Conservation (phyloP, 1,140 invertebrate species). For the Monomorium pharaonis region DNA sequence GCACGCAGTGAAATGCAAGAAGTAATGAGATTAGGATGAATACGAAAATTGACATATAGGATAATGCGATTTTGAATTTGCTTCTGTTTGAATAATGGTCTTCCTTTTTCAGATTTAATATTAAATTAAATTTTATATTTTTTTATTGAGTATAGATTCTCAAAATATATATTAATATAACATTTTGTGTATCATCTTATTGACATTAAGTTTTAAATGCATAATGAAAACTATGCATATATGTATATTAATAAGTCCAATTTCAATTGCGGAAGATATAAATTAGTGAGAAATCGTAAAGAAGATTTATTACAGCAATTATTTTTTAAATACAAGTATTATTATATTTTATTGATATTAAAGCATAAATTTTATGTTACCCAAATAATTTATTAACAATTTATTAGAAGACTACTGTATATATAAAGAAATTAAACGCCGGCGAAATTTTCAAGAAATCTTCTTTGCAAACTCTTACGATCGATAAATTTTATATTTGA, state of each 20-base stretch:
- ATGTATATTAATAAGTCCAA: background rate
- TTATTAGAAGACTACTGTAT: background rate
- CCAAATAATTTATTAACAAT: background rate
- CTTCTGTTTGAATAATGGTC: background rate
- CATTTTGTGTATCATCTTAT: background rate
- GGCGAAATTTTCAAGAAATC: background rate
- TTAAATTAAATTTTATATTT: too few relatives aligned
- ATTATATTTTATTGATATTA: background rate
- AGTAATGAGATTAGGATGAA: background rate
- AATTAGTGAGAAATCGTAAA: background rate
- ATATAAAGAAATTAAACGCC: background rate
- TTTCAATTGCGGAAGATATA: background rate
- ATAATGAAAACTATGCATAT: background rate
- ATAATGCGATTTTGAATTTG: background rate
- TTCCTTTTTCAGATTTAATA: background rate
- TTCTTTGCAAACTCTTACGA: background rate
- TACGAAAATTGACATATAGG: background rate
- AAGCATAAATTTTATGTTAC: background rate
- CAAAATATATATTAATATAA: background rate
- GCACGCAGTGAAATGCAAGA: background rate
- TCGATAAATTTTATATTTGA: background rate
- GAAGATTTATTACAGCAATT: background rate
- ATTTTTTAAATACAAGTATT: background rate
- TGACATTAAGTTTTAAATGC: background rate
- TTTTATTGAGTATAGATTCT: background rate